These are phyloP conservation scores for Charaxes varanes DNA, from an alignment of 1,140 invertebrate species.

Conservation along the genomic window DNA sequence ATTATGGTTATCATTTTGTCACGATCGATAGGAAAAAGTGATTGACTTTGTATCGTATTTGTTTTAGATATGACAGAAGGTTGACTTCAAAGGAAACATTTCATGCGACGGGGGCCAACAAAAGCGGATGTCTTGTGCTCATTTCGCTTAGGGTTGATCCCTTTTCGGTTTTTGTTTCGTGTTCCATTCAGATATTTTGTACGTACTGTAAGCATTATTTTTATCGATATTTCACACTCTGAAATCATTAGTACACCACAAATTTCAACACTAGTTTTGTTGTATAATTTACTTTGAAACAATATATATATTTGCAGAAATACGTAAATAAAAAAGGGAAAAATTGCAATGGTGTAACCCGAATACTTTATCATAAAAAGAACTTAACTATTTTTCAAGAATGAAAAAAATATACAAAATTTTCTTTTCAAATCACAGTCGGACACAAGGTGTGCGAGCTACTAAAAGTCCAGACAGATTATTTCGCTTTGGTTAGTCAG, in stretches of 20 bases:
- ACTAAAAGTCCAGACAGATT: slow-evolving; percentile 1
- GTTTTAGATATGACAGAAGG: slow-evolving; percentile 9
- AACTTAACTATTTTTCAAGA: too few relatives aligned
- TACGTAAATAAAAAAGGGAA: too few relatives aligned
- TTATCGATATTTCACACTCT: not conserved
- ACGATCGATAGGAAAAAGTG: too few relatives aligned
- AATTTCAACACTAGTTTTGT: not conserved
- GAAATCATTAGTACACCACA: too few relatives aligned
- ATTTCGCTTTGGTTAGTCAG: slow-evolving; percentile 5
- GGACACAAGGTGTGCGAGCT: not conserved
- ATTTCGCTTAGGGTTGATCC: slow-evolving; percentile 20
- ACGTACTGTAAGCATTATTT: slow-evolving; percentile 3
- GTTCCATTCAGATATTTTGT: slow-evolving; percentile 4
- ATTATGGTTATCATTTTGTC: too few relatives aligned
- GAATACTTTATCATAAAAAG: too few relatives aligned
- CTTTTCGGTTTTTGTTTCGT: slow-evolving; percentile 11
- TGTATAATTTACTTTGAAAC: too few relatives aligned
- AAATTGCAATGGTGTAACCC: too few relatives aligned
- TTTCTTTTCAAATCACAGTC: too few relatives aligned
- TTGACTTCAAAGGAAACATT: slow-evolving; percentile 12
- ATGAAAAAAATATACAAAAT: too few relatives aligned
- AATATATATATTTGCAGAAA: too few relatives aligned
- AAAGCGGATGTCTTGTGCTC: slow-evolving; percentile 19
- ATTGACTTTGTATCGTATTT: too few relatives aligned
- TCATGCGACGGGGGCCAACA: slow-evolving; percentile 18